Base-by-base conservation (phyloP, 2,113 vertebrate species). In the Osmerus mordax region DNA sequence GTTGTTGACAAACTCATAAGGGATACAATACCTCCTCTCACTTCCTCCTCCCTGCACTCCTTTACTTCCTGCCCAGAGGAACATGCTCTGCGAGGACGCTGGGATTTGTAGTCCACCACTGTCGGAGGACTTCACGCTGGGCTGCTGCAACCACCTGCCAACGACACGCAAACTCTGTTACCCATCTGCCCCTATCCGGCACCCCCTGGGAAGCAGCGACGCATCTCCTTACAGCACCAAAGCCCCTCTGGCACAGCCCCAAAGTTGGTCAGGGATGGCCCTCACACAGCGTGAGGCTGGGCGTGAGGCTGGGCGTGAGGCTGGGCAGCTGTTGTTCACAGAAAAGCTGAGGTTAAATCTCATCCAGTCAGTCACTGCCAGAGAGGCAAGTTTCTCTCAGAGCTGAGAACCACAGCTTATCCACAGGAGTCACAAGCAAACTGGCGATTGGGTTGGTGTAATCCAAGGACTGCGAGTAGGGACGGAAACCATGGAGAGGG, bases 51-150 rank as follows among this genome's bases (percentile, higher is more conserved):
- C 93, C 87, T 83, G 92, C 83, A 84, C 85, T 87, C 84, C 85
- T 90, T 86, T 94, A 78, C 91, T 91, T 87, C 94, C 95, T 85
- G 94, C 93, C 94, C 94, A 96, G 87, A 96, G 94, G 89, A 95
- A 96, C 95, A 96, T 97, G 81, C 90, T 94, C 83, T 91, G 90
- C 74, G 88, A 80, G 81, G 87, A 84, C 66, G 85, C 89, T 83
- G 83, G 72, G 62, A 73, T 82, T 76, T 76, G 83, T 87, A 72
- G 70, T 59, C 69, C 69, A 51, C 88, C 78, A 80, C 86, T 92
- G 32, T 72, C 28, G 70, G 91, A 86, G 71, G 88, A 73, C 80
- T 79, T 89, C 84, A 81, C 78, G 77, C 84, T 80, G 73, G 85
- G 87, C 82, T 79, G 84, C 76, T 51, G 87, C 72, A 87, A 90